A percentile compares a stretch with the other conserved stretches of the same genome.
Evolutionary conservation across 2,797 vertebrate species (phyloP).

Genomic region (Novumbra hubbsi): DNA sequence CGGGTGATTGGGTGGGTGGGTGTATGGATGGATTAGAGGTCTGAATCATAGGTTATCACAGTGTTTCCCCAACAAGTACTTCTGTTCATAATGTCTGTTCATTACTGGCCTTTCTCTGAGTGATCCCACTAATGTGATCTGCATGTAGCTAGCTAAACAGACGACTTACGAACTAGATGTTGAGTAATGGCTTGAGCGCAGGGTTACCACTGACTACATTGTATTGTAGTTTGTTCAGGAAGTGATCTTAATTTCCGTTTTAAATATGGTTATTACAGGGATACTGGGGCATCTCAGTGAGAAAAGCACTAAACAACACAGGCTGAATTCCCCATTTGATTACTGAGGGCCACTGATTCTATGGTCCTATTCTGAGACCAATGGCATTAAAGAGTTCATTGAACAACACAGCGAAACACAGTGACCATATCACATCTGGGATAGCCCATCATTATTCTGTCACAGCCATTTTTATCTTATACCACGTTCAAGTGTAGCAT

Average conservation of each 20-base stretch:
- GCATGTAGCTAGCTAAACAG: slow-evolving; percentile 24
- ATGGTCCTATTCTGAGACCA: background rate
- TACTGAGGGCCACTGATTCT: background rate
- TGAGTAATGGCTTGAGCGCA: background rate
- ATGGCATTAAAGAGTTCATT: background rate
- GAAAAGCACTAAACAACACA: no score
- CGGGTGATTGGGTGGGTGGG: background rate
- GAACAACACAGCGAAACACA: background rate
- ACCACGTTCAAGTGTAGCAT: background rate
- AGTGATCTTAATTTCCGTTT: background rate
- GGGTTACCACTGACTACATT: background rate
- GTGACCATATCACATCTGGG: background rate
- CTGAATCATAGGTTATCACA: no score
- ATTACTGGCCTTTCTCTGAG: slow-evolving; percentile 16
- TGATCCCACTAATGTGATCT: slow-evolving; percentile 13
- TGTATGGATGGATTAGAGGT: background rate
- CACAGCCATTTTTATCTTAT: background rate
- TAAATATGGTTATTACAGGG: background rate
- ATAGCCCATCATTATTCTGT: background rate
- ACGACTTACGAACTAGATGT: background rate
- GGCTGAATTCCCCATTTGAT: background rate
- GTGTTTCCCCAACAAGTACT: slow-evolving; percentile 9
- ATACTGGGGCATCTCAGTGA: no score
- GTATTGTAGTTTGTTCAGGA: background rate
- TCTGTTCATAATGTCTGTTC: slow-evolving; percentile 1